Evolutionary conservation across 2,113 vertebrate genomes (phyloP).

Genomic region (Cinclus mexicanus): DNA sequence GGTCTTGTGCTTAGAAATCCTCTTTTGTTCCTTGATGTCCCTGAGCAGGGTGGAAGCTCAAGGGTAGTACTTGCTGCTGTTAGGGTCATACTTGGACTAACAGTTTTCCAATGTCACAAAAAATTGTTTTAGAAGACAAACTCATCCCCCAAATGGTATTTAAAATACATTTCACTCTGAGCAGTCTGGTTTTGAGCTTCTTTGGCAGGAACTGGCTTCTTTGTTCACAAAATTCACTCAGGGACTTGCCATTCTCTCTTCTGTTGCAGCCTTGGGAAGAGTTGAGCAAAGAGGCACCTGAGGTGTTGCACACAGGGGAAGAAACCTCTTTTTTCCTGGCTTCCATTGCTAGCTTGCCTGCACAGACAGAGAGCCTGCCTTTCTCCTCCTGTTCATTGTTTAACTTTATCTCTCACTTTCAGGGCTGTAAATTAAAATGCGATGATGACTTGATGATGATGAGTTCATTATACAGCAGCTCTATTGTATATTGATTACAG

Average conservation of each 20-base stretch:
- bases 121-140: neutral
- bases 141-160: neutral
- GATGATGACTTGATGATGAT: conserved; percentile 46
- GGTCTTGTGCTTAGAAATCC: neutral
- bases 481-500: conserved; percentile 49
- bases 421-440: conserved; percentile 51
- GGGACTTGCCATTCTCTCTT: neutral
- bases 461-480: conserved; percentile 43
- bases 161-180: neutral
- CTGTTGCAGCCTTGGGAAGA: neutral
- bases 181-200: neutral
- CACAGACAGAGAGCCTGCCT: neutral
- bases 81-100: fast-evolving
- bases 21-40: neutral
- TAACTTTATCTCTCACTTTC: conserved; percentile 57
- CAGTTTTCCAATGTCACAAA: neutral
- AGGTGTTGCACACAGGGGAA: neutral
- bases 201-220: neutral
- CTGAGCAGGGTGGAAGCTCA: neutral
- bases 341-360: neutral
- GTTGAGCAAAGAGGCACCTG: neutral
- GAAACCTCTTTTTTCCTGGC: neutral
- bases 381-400: conserved; percentile 32
- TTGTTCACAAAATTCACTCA: neutral
- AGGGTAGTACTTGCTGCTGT: neutral